Evolutionary conservation across 2,113 vertebrate species (phyloP), one percentile per base, ranked within the genome.

Genomic region (Zonotrichia leucophrys): DNA sequence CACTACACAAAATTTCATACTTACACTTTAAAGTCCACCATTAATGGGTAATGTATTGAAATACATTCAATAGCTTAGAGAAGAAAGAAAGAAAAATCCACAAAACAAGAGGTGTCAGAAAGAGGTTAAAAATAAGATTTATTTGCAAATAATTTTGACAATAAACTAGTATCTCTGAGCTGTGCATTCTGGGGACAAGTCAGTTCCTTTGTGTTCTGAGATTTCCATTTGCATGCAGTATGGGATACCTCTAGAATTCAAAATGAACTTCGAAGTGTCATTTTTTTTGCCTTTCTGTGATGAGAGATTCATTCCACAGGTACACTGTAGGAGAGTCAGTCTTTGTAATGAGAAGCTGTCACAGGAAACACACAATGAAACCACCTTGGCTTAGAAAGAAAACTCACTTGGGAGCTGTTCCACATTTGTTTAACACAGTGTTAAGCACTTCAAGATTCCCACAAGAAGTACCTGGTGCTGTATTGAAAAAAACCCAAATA

Each of bases 71-170:
- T 8, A 50, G 11, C 42, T 78, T 81, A 27, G 10, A 83, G 20
- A 70, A 87, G 58, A 56, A 46, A 11, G 37, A 39, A 85, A 46
- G 5, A 83, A 91, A 95, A 70, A 64, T 33, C 53, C 70, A 52
- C 64, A 72, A 89, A 74, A 78, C 85, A 75, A 93, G 22, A 30
- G 20, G 9, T 89, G 37, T 93, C 83, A 89, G 63, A 94, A 97
- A 92, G 49, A 83, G 66, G 53, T 94, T 93, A 89, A 94, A 97
- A 96, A 97, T 79, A 94, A 84, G 25, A 90, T 97, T 96, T 96
- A 97, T 96, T 97, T 89, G 86, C 73, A 96, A 94, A 92, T 92
- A 2, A 68, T 90, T 93, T 86, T 89, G 79, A 94, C 92, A 95
- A 72, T 75, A 92, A 92, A 92, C 76, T 42, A 53, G 35, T 90